Conservation (phyloP, 1,140 invertebrate species). For the Trialeurodes vaporariorum region DNA sequence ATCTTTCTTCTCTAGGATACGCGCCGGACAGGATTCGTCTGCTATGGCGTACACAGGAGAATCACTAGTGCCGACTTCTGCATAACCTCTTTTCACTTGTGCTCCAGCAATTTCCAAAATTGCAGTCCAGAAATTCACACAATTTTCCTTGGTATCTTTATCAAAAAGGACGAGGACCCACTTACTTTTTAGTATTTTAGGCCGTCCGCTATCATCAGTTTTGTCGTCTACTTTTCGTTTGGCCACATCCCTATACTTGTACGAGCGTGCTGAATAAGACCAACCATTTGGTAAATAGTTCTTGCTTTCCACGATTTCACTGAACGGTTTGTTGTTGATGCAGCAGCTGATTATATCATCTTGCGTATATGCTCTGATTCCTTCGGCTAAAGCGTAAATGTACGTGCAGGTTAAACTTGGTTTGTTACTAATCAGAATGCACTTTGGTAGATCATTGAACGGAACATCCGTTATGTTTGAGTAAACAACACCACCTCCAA, state of each 20-base stretch:
- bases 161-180: neutral
- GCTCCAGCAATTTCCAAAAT: neutral
- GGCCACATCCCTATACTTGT: neutral
- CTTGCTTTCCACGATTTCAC: neutral
- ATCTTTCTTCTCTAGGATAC: neutral
- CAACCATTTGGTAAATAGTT: neutral
- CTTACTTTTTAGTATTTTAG: neutral
- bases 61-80: neutral
- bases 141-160: neutral
- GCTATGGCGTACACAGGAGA: neutral
- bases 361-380: neutral
- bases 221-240: neutral
- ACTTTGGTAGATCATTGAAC: neutral
- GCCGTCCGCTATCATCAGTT: neutral
- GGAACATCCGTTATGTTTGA: neutral
- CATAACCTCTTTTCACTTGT: neutral
- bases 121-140: neutral
- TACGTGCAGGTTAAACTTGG: neutral
- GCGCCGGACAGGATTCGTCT: neutral
- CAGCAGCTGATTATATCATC: neutral
- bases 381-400: neutral
- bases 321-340: neutral
- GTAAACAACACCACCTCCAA: neutral
- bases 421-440: neutral
- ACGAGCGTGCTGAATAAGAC: neutral